These are phyloP conservation scores for Sylvicapra grimmia DNA, from an alignment of 2,113 vertebrate genomes.

Conservation along the genomic window DNA sequence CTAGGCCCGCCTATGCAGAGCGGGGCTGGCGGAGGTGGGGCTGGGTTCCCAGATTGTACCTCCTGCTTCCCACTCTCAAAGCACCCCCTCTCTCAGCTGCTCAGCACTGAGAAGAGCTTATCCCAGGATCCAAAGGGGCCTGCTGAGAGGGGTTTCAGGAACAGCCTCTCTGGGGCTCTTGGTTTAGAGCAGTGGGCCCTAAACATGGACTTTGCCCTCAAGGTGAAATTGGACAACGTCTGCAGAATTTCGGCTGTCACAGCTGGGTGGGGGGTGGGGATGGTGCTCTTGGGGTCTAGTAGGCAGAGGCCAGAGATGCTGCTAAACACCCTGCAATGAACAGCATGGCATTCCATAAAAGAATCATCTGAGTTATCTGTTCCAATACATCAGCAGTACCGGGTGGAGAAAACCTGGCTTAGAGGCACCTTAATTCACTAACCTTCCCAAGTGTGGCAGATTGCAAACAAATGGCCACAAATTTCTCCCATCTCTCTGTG, in stretches of 20 bases:
- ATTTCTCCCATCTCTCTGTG: background rate
- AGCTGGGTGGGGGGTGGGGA: background rate
- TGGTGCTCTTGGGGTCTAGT: background rate
- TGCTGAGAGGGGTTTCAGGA: background rate
- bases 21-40: background rate
- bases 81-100: background rate
- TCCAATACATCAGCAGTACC: no score
- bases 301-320: background rate
- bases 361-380: background rate
- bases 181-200: no score
- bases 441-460: background rate
- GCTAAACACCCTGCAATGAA: fast-evolving
- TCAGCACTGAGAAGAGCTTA: background rate
- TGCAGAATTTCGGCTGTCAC: background rate
- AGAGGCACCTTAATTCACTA: background rate
- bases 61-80: background rate
- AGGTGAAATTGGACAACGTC: background rate
- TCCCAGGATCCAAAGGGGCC: background rate
- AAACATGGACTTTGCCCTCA: no score
- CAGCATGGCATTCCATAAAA: background rate
- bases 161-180: background rate
- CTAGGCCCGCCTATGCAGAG: fast-evolving
- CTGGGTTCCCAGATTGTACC: background rate
- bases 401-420: background rate
- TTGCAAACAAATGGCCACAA: background rate